A percentile compares a stretch with the other conserved stretches of the same genome.
Conservation (phyloP, 2,888 invertebrate genomes). For the Xiphydria camelus region DNA sequence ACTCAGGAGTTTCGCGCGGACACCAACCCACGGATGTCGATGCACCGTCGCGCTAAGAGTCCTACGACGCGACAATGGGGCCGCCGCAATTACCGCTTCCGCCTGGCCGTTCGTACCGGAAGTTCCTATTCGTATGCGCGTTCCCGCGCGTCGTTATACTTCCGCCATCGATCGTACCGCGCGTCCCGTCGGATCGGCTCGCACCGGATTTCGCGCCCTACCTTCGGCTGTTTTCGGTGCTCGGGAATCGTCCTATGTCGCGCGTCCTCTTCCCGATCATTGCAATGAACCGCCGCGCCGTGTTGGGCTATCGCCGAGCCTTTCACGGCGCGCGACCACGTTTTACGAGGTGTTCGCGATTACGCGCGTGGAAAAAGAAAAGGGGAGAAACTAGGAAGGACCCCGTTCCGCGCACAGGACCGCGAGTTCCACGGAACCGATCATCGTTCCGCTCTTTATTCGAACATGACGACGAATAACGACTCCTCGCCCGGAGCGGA, state of each 20-base stretch:
- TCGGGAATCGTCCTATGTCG: no score
- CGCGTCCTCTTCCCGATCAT: no score
- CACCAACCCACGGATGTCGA: no score
- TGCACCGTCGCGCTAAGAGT: background rate
- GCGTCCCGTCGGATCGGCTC: no score
- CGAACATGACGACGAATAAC: no score
- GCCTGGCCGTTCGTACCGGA: slow-evolving; percentile 33
- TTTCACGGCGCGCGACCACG: background rate
- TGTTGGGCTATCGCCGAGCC: slow-evolving; percentile 31
- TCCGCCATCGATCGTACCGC: slow-evolving; percentile 29
- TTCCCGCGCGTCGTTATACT: slow-evolving; percentile 33
- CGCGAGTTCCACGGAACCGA: no score
- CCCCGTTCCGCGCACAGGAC: background rate
- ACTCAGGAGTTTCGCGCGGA: no score
- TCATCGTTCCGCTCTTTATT: background rate
- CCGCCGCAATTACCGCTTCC: slow-evolving; percentile 36
- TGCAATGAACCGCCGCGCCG: no score
- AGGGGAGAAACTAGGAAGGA: background rate
- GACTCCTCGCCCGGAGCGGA: no score
- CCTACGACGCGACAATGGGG: background rate
- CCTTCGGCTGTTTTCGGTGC: no score
- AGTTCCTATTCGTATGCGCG: slow-evolving; percentile 39
- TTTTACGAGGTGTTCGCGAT: background rate
- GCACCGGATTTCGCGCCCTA: no score
- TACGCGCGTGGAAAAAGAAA: background rate